phyloP scores from a whole-genome alignment of 2,888 invertebrate species.

The Megalurothrips usitatus region DNA sequence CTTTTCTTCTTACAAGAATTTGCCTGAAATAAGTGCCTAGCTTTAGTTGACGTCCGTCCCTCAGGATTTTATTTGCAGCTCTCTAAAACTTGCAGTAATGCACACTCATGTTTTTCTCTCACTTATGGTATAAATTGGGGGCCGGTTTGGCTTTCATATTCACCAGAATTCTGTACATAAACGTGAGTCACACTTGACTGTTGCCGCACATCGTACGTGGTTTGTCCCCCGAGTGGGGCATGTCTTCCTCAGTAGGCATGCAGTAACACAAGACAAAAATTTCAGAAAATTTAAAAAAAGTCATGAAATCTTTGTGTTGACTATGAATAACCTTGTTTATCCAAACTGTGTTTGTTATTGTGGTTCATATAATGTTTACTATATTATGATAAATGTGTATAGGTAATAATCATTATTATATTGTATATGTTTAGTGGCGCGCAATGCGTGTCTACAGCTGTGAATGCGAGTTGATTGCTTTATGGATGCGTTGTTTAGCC shows the following conservation, averaged over 20 bases:
- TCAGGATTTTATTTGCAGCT: neutral
- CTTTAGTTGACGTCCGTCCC: neutral
- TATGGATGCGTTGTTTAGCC: slow-evolving; percentile 16
- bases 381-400: slow-evolving; percentile 23
- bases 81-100: neutral
- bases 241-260: slow-evolving; percentile 23
- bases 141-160: neutral
- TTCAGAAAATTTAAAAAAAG: neutral
- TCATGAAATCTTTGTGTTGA: slow-evolving; percentile 18
- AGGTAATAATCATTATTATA: slow-evolving; percentile 23
- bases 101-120: neutral
- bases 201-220: slow-evolving; percentile 20
- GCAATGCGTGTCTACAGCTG: slow-evolving; percentile 5
- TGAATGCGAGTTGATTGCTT: slow-evolving; percentile 23
- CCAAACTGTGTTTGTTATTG: slow-evolving; percentile 25
- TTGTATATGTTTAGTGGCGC: slow-evolving; percentile 3
- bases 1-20: neutral
- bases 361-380: slow-evolving; percentile 25
- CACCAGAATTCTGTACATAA: neutral
- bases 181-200: neutral
- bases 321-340: slow-evolving; percentile 20
- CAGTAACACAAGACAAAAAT: slow-evolving; percentile 25
- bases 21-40: neutral
- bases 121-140: neutral
- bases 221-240: slow-evolving; percentile 15